Evolutionary conservation across 37 sponge, comb jelly and placozoan genomes (phyloP).

Genomic region (Mnemiopsis leidyi): DNA sequence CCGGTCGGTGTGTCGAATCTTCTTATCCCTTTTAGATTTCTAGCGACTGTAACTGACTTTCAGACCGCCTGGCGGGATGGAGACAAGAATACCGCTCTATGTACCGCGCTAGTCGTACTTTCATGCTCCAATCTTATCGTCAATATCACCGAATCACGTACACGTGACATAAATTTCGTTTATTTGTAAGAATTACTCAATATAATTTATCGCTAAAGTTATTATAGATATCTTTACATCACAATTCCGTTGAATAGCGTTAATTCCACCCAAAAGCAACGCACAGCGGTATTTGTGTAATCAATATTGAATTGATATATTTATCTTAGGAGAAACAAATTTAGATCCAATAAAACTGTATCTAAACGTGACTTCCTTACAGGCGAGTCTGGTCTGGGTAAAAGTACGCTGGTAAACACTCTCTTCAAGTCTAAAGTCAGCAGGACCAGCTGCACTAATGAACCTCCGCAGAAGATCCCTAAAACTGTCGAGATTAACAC

Average conservation of each 20-base stretch:
- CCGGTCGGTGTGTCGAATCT: not conserved
- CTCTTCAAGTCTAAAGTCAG: conserved; percentile 89
- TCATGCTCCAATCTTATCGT: too few relatives aligned
- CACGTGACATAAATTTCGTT: too few relatives aligned
- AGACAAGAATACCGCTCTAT: not conserved
- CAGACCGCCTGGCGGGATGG: not conserved
- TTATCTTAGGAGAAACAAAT: too few relatives aligned
- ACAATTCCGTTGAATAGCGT: too few relatives aligned
- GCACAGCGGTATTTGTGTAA: too few relatives aligned
- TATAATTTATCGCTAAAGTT: too few relatives aligned
- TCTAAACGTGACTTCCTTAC: not conserved
- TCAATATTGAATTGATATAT: too few relatives aligned
- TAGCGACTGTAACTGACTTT: too few relatives aligned
- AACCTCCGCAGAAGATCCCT: conserved; percentile 78
- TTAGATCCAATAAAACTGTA: not conserved
- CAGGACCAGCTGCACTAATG: conserved; percentile 78
- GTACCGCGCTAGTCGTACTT: not conserved
- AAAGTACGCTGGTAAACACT: conserved; percentile 93
- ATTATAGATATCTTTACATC: too few relatives aligned
- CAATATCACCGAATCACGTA: not conserved
- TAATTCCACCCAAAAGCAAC: too few relatives aligned
- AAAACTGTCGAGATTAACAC: conserved; percentile 86
- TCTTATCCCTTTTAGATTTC: not conserved
- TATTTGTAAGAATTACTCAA: too few relatives aligned
- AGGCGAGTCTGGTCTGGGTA: conserved; percentile 95